Evolutionary conservation across 2,888 invertebrate genomes (phyloP).

Genomic region (Dastarcus helophoroides): DNA sequence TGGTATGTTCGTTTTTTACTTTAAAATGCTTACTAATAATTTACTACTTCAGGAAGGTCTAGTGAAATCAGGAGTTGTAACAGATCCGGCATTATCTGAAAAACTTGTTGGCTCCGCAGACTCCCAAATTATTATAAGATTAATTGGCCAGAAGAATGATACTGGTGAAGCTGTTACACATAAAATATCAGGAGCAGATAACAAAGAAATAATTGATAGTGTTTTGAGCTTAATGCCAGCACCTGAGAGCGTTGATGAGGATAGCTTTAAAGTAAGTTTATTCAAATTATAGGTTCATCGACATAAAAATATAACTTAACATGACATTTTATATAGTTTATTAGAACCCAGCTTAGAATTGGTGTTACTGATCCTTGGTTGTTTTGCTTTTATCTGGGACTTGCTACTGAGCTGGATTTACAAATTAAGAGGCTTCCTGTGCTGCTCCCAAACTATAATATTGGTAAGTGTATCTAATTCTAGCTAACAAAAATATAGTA

Average conservation of each 20-base stretch:
- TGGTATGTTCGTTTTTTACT: slow-evolving; percentile 44
- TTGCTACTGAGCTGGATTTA: slow-evolving; percentile 40
- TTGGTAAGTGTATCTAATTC: slow-evolving; percentile 38
- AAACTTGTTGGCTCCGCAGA: slow-evolving; percentile 35
- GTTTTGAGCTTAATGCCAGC: slow-evolving; percentile 50
- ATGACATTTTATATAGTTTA: slow-evolving; percentile 15
- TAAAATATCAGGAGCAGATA: slow-evolving; percentile 31
- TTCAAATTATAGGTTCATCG: slow-evolving; percentile 1
- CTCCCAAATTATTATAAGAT: slow-evolving; percentile 29
- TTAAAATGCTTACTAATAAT: slow-evolving; percentile 5
- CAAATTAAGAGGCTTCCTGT: slow-evolving; percentile 52
- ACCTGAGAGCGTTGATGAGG: slow-evolving; percentile 43
- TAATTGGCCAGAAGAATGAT: slow-evolving; percentile 18
- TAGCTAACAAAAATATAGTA: too few species aligned
- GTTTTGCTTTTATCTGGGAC: slow-evolving; percentile 44
- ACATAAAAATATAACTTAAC: too few species aligned
- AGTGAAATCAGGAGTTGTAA: slow-evolving; percentile 41
- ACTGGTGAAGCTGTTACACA: slow-evolving; percentile 22
- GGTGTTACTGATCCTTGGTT: slow-evolving; percentile 40
- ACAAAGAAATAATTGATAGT: slow-evolving; percentile 45
- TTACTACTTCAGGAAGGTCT: slow-evolving; percentile 35
- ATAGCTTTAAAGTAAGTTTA: slow-evolving; percentile 48
- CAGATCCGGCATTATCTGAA: slow-evolving; percentile 37
- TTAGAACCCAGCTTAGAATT: slow-evolving; percentile 16
- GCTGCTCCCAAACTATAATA: slow-evolving; percentile 42